These are phyloP conservation scores for Myiotriccus ornatus DNA, from an alignment of 2,797 vertebrate species.

Conservation along the genomic window DNA sequence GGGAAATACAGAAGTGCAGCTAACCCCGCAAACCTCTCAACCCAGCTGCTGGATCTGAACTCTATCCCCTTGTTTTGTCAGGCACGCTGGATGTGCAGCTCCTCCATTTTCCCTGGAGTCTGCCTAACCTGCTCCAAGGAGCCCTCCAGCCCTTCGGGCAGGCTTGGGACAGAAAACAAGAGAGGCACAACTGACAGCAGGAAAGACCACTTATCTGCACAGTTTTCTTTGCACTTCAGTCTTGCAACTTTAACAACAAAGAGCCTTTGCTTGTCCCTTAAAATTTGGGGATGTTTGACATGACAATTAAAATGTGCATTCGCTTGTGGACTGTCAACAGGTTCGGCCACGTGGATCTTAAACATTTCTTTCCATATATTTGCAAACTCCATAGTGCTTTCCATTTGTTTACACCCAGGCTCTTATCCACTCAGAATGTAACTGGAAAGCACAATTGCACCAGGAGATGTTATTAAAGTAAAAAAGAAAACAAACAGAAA, in stretches of 20 bases:
- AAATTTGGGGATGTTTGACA: background rate
- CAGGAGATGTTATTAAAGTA: background rate
- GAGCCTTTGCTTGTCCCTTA: background rate
- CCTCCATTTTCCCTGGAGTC: background rate
- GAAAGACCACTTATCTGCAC: background rate
- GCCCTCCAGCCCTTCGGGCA: background rate
- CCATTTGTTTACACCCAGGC: background rate
- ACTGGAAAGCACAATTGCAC: background rate
- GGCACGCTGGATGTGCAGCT: background rate
- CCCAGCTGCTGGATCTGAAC: background rate
- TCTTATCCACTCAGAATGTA: background rate
- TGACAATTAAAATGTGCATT: background rate
- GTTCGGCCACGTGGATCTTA: background rate
- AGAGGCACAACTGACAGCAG: background rate
- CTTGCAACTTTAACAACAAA: background rate
- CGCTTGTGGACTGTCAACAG: background rate
- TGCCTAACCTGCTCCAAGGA: background rate
- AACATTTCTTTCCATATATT: background rate
- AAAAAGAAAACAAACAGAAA: slow-evolving; percentile 16
- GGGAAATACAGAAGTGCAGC: background rate
- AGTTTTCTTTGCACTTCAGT: background rate
- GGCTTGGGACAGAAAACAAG: background rate
- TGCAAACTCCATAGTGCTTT: background rate
- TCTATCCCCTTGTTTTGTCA: background rate
- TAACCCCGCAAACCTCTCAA: background rate